These are phyloP conservation scores for Drosophila helvetica DNA, from an alignment of 2,888 invertebrate genomes.

Conservation along the genomic window DNA sequence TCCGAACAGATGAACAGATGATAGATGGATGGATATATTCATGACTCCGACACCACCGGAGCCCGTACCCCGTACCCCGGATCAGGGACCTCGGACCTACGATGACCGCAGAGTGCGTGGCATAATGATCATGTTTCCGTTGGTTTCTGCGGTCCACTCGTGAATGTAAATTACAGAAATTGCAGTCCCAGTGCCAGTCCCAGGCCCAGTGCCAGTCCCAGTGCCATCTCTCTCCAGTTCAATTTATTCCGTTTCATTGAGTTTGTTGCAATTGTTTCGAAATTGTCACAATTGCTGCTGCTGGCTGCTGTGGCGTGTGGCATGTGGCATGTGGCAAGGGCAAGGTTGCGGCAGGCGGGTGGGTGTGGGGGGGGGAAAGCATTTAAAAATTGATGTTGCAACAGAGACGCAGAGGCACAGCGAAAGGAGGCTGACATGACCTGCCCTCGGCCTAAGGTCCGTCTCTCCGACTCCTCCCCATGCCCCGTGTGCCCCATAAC, in stretches of 20 bases:
- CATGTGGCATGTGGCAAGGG: slow-evolving; percentile 60
- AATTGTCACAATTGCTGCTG: slow-evolving; percentile 33
- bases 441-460: slow-evolving; percentile 17
- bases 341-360: slow-evolving; percentile 75
- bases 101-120: slow-evolving; percentile 61
- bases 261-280: slow-evolving; percentile 39
- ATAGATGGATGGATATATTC: background rate
- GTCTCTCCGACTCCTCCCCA: slow-evolving; percentile 13
- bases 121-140: slow-evolving; percentile 63
- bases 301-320: too few relatives aligned
- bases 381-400: slow-evolving; percentile 75
- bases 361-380: slow-evolving; percentile 57
- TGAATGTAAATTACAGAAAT: slow-evolving; percentile 40
- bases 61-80: background rate
- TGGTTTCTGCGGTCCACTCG: slow-evolving; percentile 52
- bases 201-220: slow-evolving; percentile 1
- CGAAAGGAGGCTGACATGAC: slow-evolving; percentile 39
- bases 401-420: slow-evolving; percentile 13
- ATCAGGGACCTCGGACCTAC: too few relatives aligned
- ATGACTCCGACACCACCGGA: background rate
- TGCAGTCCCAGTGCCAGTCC: slow-evolving; percentile 29
- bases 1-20: slow-evolving; percentile 20
- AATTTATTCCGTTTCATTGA: slow-evolving; percentile 22
- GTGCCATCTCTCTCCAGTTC: background rate
- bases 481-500: slow-evolving; percentile 43